phyloP scores from a whole-genome alignment of 2,113 vertebrate species.

The Psilopsiagon aurifrons region DNA sequence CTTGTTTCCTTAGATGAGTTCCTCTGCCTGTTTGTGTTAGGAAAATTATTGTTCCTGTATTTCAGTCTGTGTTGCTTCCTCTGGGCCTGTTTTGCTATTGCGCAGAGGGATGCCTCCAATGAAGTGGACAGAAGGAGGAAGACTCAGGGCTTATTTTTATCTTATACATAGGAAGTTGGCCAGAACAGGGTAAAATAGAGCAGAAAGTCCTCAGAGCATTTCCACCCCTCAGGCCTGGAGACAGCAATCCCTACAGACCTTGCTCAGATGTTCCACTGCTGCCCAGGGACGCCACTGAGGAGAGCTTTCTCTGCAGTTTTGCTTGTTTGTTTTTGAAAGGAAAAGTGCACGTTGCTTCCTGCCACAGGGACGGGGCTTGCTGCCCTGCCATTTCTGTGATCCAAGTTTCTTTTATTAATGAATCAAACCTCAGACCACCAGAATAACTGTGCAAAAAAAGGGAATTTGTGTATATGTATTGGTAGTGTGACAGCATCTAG shows the following conservation, averaged over 20 bases:
- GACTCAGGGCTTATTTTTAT: slow-evolving; percentile 51
- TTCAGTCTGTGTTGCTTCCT: slow-evolving; percentile 60
- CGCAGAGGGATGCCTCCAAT: slow-evolving; percentile 39
- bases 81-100: slow-evolving; percentile 48
- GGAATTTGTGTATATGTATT: background rate
- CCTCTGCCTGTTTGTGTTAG: slow-evolving; percentile 49
- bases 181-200: slow-evolving; percentile 36
- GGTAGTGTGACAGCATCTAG: background rate
- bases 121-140: slow-evolving; percentile 47
- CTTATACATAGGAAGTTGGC: slow-evolving; percentile 46
- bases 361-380: background rate
- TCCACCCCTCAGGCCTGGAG: background rate
- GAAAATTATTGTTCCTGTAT: slow-evolving; percentile 60
- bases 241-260: slow-evolving; percentile 56
- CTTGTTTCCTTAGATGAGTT: slow-evolving; percentile 57
- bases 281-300: background rate
- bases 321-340: slow-evolving; percentile 62
- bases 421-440: slow-evolving; percentile 2
- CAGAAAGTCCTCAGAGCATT: slow-evolving; percentile 42
- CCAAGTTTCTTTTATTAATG: slow-evolving; percentile 38
- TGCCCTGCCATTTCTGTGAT: background rate
- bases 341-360: slow-evolving; percentile 33
- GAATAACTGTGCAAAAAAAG: background rate
- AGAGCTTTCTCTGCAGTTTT: background rate
- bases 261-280: slow-evolving; percentile 60